A percentile compares a stretch with the other conserved stretches of the same genome.
phyloP scores from a whole-genome alignment of 2,797 vertebrate genomes.

The Manis pentadactyla region DNA sequence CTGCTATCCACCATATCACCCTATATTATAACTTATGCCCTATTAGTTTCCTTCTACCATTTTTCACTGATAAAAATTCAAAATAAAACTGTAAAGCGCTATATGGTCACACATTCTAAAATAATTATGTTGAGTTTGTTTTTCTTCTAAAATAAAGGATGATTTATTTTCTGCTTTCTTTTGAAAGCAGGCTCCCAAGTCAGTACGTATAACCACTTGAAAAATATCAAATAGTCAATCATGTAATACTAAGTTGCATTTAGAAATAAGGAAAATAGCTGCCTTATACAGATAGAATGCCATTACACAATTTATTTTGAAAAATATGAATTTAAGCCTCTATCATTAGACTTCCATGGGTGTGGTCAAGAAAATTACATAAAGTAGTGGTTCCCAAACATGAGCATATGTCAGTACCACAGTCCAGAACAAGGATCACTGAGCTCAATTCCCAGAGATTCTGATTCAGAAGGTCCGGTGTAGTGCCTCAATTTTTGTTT shows the following conservation, averaged over 20 bases:
- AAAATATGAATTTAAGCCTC: background rate
- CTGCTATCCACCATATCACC: fast-evolving
- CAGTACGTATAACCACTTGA: background rate
- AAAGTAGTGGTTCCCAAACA: background rate
- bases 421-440: background rate
- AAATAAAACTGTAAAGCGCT: background rate
- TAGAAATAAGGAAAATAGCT: background rate
- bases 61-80: background rate
- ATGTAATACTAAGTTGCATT: background rate
- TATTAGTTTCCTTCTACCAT: background rate
- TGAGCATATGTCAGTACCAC: background rate
- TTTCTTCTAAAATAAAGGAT: background rate
- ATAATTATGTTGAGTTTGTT: background rate
- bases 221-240: background rate
- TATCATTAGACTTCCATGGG: background rate
- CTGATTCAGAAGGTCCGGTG: background rate
- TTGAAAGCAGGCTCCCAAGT: background rate
- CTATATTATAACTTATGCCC: background rate
- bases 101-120: background rate
- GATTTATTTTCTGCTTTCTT: background rate
- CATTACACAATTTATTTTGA: background rate
- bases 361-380: background rate
- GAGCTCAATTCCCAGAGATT: background rate
- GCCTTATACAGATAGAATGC: background rate
- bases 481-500: background rate